Evolutionary conservation across 2,113 vertebrate genomes (phyloP), one percentile per base, ranked within the genome.

Genomic region (Thalassarche chlororhynchos): DNA sequence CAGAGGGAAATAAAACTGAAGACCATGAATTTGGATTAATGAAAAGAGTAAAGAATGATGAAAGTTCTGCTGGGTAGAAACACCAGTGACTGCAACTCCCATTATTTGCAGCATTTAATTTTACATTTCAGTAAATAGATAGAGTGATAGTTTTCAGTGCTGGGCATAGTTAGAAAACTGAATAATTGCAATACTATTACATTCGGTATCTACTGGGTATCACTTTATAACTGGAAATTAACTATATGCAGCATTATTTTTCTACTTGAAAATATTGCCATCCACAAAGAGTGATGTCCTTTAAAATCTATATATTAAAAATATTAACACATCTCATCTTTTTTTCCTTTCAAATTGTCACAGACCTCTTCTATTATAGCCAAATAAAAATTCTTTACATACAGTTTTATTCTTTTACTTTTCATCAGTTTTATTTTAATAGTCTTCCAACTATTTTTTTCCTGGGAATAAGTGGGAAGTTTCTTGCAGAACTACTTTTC

Each of bases 101-200:
- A 26, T 90, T 69, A 79, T 77, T 69, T 68, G 78, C 78, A 76
- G 82, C 61, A 69, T 85, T 91, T 87, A 93, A 94, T 94, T 93
- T 72, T 77, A 76, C 82, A 61, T 90, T 85, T 87, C 95, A 93
- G 70, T 69, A 87, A 96, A 72, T 77, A 76, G 75, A 60, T 69
- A 57, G 57, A 93, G 81, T 6, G 3, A 49, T 24, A 66, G 34
- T 47, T 76, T 40, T 62, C 84, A n/a, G 87, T 3, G 62, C 65
- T 90, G 74, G 82, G 40, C 78, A 91, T 82, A 16, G 3, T 89
- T 85, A 93, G 52, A 61, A 90, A 76, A 65, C 18, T 40, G 62
- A 96, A 26, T 90, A 96, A 95, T 96, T 91, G 87, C 52, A 44
- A 16, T 36, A 26, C 25, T 64, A 23, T 57, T 76, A 44, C 40